Evolutionary conservation across 2,888 invertebrate species (phyloP).

Genomic region (Aspidiotus destructor): DNA sequence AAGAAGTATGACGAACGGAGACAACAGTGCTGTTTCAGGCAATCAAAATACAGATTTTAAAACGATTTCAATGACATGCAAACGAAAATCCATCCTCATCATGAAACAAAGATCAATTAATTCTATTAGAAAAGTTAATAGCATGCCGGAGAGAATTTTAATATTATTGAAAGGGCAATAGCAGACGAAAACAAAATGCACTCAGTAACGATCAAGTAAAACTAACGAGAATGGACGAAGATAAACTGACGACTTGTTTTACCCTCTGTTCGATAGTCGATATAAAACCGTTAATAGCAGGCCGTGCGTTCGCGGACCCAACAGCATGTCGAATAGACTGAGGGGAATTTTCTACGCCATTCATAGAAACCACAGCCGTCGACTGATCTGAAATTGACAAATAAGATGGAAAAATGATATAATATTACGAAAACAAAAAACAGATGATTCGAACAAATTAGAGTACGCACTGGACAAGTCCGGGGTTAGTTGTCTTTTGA

Average conservation of each 20-base stretch:
- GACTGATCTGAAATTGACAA: constrained; percentile 21
- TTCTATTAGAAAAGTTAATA: too few species aligned
- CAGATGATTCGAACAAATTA: background rate
- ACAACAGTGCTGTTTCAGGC: too few species aligned
- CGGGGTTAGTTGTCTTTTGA: constrained; percentile 47
- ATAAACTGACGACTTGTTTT: constrained; percentile 33
- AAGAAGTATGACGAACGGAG: too few species aligned
- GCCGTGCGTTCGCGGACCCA: constrained; percentile 11
- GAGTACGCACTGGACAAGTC: constrained; percentile 8
- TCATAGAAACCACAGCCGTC: constrained; percentile 8
- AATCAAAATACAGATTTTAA: too few species aligned
- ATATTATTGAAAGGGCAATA: too few species aligned
- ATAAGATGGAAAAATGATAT: background rate
- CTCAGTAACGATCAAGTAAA: constrained; percentile 12
- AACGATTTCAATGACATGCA: too few species aligned
- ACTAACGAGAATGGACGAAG: constrained; percentile 30
- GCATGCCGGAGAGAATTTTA: too few species aligned
- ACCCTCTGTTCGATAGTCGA: constrained; percentile 31
- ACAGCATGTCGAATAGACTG: constrained; percentile 10
- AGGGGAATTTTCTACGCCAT: constrained; percentile 23
- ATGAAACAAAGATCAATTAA: too few species aligned
- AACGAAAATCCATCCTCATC: too few species aligned
- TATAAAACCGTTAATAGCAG: constrained; percentile 23
- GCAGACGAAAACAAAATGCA: constrained; percentile 3
- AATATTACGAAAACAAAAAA: background rate